Evolutionary conservation across 2,888 invertebrate genomes (phyloP).

Genomic region (Capitulum mitella): DNA sequence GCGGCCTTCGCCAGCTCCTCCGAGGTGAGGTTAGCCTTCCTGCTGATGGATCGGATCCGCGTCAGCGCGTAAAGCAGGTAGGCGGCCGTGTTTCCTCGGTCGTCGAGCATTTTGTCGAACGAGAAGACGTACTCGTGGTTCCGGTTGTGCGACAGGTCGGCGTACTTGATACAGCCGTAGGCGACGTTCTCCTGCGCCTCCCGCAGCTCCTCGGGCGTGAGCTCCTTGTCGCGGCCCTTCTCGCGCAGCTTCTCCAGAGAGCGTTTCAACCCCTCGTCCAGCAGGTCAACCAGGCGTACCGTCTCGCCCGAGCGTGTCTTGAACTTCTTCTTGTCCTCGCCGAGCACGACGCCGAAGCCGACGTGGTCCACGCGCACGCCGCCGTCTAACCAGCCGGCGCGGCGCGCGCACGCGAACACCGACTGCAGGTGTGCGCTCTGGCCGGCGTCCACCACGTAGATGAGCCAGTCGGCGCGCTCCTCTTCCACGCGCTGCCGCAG

Average conservation of each 20-base stretch:
- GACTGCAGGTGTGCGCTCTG: conserved; percentile 69
- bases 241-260: conserved; percentile 74
- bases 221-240: conserved; percentile 74
- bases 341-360: conserved; percentile 92
- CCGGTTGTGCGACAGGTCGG: conserved; percentile 89
- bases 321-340: conserved; percentile 98
- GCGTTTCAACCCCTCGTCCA: conserved; percentile 82
- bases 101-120: conserved; percentile 78
- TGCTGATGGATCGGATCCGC: conserved; percentile 81
- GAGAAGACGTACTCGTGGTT: conserved; percentile 36
- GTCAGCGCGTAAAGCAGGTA: conserved; percentile 92
- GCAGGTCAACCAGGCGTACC: conserved; percentile 71
- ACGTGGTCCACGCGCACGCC: conserved; percentile 75
- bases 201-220: conserved; percentile 70
- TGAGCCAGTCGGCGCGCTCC: conserved; percentile 79
- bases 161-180: conserved; percentile 97
- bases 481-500: conserved; percentile 67
- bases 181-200: conserved; percentile 84
- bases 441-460: conserved; percentile 91
- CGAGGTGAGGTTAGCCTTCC: conserved; percentile 59
- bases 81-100: conserved; percentile 97
- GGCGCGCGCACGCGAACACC: conserved; percentile 69
- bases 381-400: conserved; percentile 64
- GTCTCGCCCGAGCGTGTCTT: conserved; percentile 97
- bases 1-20: conserved; percentile 56